Evolutionary conservation across 2,888 invertebrate genomes (phyloP), one percentile per base, ranked within the genome.

Genomic region (Ennomos fuscantarius): DNA sequence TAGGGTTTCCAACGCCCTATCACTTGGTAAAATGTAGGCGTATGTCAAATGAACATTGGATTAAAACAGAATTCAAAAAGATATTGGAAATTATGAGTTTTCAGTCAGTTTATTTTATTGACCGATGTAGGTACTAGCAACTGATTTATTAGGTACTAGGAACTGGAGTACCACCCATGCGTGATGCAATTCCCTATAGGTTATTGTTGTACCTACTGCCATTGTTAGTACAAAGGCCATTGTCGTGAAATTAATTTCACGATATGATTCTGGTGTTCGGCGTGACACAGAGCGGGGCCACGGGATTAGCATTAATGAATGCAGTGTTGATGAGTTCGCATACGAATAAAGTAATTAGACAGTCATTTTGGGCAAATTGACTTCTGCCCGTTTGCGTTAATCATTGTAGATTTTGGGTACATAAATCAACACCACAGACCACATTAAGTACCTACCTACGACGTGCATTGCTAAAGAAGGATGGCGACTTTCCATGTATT

Each of bases 241-340:
- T 57, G 57, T 52, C 47, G 13, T 34, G 57, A 43, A 53, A 58
- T 49, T 53, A 58, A 58, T 58, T 53, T 47, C 36, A 40, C 53
- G 50, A 53, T 58, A 58, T 53, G 57, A 58, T 44, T 58, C 35
- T 37, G 52, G 40, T 48, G 41, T 45, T 44, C 48, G 13, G 49
- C 49, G 58, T 58, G 58, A 53, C 49, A 33, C 44, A 33, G 15
- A 13, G 44, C 39, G 40, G 39, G 58, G 40, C 44, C 52, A 33
- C 35, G 33, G 53, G 58, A 58, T 58, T 58, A 53, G 58, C 48
- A 53, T 52, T 58, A 53, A 58, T 58, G 48, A 53, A 58, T 58
- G 48, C 53, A 53, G 58, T 41, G 52, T 45, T 58, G 58, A 58
- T 53, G 58, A 53, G 49, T 48, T 35, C 44, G 58, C 57, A 57